Conservation (phyloP, 2,888 invertebrate species). For the Drosophila sordidula region DNA sequence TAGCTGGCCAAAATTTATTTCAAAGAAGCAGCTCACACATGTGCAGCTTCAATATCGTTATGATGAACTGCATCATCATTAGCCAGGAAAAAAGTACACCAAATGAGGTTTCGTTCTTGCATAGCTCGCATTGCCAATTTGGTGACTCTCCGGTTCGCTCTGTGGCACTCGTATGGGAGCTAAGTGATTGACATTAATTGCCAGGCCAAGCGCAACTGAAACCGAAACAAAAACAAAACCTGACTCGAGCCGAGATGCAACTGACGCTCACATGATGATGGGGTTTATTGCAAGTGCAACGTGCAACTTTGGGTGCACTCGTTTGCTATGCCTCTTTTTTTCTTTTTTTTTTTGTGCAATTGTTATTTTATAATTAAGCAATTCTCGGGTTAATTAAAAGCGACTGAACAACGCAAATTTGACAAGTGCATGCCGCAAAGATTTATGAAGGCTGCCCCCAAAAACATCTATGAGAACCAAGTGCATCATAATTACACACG, state of each 20-base stretch:
- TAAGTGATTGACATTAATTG: conserved; percentile 77
- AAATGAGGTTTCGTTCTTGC: conserved; percentile 16
- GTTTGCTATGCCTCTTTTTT: conserved; percentile 44
- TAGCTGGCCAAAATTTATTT: conserved; percentile 7
- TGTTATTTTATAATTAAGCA: conserved; percentile 67
- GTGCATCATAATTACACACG: conserved; percentile 61
- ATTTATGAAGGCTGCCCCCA: conserved; percentile 65
- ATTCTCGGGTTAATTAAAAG: conserved; percentile 68
- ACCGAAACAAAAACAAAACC: conserved; percentile 18
- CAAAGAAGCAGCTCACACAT: conserved; percentile 13
- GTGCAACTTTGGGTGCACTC: conserved; percentile 41
- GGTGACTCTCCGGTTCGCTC: conserved; percentile 2
- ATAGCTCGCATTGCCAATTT: conserved; percentile 43
- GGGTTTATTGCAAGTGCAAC: conserved; percentile 22
- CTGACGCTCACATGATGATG: conserved; percentile 26
- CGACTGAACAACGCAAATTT: conserved; percentile 42
- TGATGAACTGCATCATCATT: conserved; percentile 23
- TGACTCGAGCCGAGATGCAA: conserved; percentile 7
- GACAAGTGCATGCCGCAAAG: conserved; percentile 56
- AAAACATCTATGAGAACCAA: conserved; percentile 59
- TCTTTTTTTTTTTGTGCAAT: conserved; percentile 29
- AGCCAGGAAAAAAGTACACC: conserved; percentile 5
- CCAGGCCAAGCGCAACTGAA: conserved; percentile 44
- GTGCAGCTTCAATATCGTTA: conserved; percentile 19
- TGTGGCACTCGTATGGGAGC: conserved; percentile 30